phyloP scores from a whole-genome alignment of 2,113 vertebrate species.

The Casuarius casuarius region DNA sequence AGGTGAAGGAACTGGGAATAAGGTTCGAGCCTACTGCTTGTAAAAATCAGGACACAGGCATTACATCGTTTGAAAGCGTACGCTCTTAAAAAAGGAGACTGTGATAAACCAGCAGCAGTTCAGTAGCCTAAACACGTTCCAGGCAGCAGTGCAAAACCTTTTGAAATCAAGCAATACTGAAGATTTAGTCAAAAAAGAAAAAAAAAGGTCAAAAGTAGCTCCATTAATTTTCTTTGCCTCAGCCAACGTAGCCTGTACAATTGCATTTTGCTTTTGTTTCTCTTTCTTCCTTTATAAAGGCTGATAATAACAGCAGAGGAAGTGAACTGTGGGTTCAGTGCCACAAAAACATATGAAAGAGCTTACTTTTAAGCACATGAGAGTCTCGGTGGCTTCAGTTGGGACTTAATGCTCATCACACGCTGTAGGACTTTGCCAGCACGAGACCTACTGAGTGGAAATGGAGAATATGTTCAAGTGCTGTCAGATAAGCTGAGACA shows the following conservation, averaged over 20 bases:
- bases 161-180: background rate
- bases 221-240: background rate
- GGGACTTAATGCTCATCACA: background rate
- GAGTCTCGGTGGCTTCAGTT: background rate
- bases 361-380: background rate
- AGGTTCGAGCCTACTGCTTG: background rate
- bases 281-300: background rate
- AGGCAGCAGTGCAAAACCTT: background rate
- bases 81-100: background rate
- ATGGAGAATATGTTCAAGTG: fast-evolving
- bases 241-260: background rate
- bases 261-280: background rate
- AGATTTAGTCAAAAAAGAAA: background rate
- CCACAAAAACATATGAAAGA: background rate
- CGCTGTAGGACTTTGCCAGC: background rate
- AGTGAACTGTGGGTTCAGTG: background rate
- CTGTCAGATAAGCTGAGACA: fast-evolving
- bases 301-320: background rate
- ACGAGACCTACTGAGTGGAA: fast-evolving
- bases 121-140: background rate
- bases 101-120: background rate
- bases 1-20: background rate
- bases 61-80: background rate
- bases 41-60: background rate
- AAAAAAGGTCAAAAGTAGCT: background rate